Evolutionary conservation across 2,113 vertebrate species (phyloP).

Genomic region (Phyllostomus hastatus): DNA sequence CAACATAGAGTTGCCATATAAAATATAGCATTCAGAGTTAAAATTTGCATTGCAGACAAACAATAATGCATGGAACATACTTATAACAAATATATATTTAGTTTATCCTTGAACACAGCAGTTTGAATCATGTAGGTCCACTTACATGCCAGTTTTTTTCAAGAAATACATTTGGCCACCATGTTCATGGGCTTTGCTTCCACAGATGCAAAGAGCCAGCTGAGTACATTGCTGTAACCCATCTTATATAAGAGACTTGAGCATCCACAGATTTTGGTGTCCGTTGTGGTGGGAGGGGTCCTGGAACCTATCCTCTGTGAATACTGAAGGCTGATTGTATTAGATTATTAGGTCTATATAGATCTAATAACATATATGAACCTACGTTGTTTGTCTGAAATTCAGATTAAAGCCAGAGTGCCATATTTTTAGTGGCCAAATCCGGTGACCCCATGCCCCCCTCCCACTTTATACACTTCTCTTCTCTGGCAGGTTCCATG

Average conservation of each 20-base stretch:
- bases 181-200: background rate
- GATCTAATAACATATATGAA: background rate
- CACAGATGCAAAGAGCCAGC: background rate
- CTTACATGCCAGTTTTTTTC: background rate
- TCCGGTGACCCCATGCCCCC: background rate
- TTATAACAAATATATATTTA: background rate
- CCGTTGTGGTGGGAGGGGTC: background rate
- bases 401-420: background rate
- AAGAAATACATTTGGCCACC: background rate
- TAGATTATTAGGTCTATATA: background rate
- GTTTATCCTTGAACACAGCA: background rate
- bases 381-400: background rate
- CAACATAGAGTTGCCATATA: background rate
- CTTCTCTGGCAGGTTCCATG: background rate
- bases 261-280: background rate
- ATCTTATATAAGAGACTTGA: background rate
- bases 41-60: background rate
- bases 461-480: background rate
- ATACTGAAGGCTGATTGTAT: background rate
- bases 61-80: background rate
- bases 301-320: background rate
- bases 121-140: too few species aligned
- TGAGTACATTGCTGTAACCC: background rate
- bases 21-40: background rate
- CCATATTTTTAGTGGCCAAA: background rate